These are phyloP conservation scores for Polypedilum pembai DNA, from an alignment of 1,140 invertebrate genomes.

Conservation along the genomic window DNA sequence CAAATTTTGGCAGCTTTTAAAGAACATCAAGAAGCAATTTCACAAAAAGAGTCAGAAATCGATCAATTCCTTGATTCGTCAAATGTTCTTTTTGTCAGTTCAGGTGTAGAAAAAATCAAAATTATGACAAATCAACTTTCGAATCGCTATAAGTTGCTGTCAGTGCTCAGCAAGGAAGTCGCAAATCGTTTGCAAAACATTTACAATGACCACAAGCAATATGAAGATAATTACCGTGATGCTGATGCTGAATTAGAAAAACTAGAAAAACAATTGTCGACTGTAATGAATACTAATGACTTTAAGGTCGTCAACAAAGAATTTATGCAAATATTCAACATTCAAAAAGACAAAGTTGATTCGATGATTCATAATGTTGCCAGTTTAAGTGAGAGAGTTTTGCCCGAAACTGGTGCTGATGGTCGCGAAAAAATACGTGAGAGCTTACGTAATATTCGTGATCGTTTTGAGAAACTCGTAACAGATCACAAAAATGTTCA, in stretches of 20 bases:
- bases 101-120: conserved; percentile 77
- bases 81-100: conserved; percentile 75
- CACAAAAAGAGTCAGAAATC: conserved; percentile 69
- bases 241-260: conserved; percentile 68
- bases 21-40: conserved; percentile 63
- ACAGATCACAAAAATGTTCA: conserved; percentile 72
- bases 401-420: conserved; percentile 81
- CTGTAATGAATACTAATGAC: conserved; percentile 51
- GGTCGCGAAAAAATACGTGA: conserved; percentile 81
- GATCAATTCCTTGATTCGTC: conserved; percentile 85
- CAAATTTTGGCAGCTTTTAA: conserved; percentile 63
- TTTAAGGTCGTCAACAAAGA: conserved; percentile 48
- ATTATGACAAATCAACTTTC: conserved; percentile 82
- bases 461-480: conserved; percentile 77
- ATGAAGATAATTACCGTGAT: conserved; percentile 67
- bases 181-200: conserved; percentile 79
- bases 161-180: conserved; percentile 77
- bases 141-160: conserved; percentile 78
- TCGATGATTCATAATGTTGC: conserved; percentile 65
- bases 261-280: conserved; percentile 65
- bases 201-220: conserved; percentile 75
- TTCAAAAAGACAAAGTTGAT: conserved; percentile 76
- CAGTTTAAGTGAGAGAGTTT: conserved; percentile 72
- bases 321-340: conserved; percentile 62
- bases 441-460: conserved; percentile 66